Conservation (phyloP, 2,113 vertebrate genomes). For the Platichthys stellatus region DNA sequence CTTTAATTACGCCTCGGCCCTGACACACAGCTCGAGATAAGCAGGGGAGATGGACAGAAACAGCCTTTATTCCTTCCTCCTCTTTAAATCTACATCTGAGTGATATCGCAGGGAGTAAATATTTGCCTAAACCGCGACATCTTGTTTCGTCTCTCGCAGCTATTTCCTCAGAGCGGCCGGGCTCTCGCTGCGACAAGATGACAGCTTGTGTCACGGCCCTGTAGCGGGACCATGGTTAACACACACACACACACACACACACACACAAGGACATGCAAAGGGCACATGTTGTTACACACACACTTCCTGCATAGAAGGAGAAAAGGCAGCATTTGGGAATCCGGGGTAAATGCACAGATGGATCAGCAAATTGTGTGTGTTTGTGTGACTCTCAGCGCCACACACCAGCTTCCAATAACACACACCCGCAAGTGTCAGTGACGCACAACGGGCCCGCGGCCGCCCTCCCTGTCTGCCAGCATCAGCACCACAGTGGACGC, state of each 20-base stretch:
- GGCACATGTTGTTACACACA: conserved; percentile 21
- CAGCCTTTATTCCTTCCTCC: neutral
- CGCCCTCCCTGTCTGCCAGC: conserved; percentile 54
- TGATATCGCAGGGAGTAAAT: conserved; percentile 30
- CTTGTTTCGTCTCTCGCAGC: conserved; percentile 60
- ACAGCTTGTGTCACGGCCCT: conserved; percentile 62
- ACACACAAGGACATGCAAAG: conserved; percentile 20
- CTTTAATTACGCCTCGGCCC: conserved; percentile 61
- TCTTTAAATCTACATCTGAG: conserved; percentile 42
- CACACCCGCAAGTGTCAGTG: conserved; percentile 49
- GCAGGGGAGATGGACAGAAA: conserved; percentile 21
- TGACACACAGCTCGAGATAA: conserved; percentile 27
- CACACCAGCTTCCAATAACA: conserved; percentile 44
- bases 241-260: conserved; percentile 22
- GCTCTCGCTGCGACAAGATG: conserved; percentile 66
- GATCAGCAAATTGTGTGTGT: neutral
- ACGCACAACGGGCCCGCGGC: conserved; percentile 49
- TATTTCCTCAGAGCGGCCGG: conserved; percentile 47
- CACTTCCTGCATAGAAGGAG: neutral
- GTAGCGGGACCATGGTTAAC: conserved; percentile 42
- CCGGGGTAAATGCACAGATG: neutral
- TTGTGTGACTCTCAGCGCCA: conserved; percentile 37
- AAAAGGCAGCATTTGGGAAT: neutral
- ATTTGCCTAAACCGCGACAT: conserved; percentile 62
- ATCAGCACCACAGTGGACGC: conserved; percentile 35